These are phyloP conservation scores for Saguinus oedipus DNA, from an alignment of 2,797 vertebrate genomes.

Conservation along the genomic window DNA sequence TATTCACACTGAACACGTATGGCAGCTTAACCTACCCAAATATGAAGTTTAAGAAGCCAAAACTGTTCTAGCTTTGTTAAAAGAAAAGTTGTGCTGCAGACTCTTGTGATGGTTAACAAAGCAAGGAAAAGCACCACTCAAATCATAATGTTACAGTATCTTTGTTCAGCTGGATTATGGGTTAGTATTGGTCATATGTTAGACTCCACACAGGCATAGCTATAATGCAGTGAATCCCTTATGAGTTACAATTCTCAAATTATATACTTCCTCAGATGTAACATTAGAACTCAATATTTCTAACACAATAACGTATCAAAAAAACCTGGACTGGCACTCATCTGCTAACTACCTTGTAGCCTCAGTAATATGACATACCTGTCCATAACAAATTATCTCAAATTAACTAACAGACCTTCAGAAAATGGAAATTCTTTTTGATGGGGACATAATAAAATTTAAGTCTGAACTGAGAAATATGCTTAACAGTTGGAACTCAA, in stretches of 20 bases:
- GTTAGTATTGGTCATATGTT: slow-evolving; percentile 60
- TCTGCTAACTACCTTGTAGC: slow-evolving; percentile 45
- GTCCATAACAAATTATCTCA: slow-evolving; percentile 58
- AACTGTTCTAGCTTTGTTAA: slow-evolving; percentile 88
- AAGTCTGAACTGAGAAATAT: slow-evolving; percentile 78
- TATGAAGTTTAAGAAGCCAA: slow-evolving; percentile 89
- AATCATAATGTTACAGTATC: slow-evolving; percentile 79
- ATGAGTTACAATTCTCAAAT: slow-evolving; percentile 66
- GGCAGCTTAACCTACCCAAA: slow-evolving; percentile 89
- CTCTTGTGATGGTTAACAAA: slow-evolving; percentile 86
- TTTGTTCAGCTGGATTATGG: slow-evolving; percentile 77
- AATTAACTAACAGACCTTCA: slow-evolving; percentile 49
- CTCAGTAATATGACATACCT: slow-evolving; percentile 74
- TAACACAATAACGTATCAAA: slow-evolving; percentile 68
- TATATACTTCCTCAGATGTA: slow-evolving; percentile 64
- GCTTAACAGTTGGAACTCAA: slow-evolving; percentile 80
- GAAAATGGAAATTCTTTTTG: slow-evolving; percentile 64
- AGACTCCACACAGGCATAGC: slow-evolving; percentile 72
- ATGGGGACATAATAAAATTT: slow-evolving; percentile 72
- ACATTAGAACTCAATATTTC: slow-evolving; percentile 56
- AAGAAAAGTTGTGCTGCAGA: slow-evolving; percentile 87
- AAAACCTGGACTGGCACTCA: slow-evolving; percentile 65
- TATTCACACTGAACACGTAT: slow-evolving; percentile 92
- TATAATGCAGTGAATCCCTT: slow-evolving; percentile 51
- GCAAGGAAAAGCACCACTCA: slow-evolving; percentile 88